A percentile compares a stretch with the other conserved stretches of the same genome.
Evolutionary conservation across 2,113 vertebrate species (phyloP).

Genomic region (Balaenoptera acutorostrata): DNA sequence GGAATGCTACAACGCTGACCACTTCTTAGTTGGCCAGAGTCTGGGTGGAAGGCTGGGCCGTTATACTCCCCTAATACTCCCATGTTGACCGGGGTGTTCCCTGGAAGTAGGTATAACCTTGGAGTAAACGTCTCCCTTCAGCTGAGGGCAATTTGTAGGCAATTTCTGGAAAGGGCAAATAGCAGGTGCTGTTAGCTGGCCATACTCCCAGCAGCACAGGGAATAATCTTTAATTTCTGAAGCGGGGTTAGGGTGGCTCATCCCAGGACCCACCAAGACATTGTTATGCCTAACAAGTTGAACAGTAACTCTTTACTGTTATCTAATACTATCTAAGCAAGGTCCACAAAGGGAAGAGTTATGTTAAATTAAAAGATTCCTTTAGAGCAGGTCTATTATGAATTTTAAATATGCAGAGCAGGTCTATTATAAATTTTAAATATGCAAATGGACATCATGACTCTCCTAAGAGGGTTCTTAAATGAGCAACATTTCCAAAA

Average conservation of each 20-base stretch:
- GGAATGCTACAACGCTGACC: not conserved
- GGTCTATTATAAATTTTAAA: not conserved
- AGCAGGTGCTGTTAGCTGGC: not conserved
- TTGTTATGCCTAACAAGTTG: not conserved
- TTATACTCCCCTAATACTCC: not conserved
- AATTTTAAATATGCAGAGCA: not conserved
- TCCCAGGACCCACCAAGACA: not conserved
- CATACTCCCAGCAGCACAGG: not conserved
- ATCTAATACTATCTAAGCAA: not conserved
- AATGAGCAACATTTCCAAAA: not conserved
- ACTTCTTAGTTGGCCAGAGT: not conserved
- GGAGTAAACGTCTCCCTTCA: not conserved
- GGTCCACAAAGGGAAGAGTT: not conserved
- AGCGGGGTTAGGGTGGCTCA: no score
- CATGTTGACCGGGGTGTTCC: fast-evolving
- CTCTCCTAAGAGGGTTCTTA: not conserved
- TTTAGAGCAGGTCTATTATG: not conserved
- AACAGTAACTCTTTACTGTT: not conserved
- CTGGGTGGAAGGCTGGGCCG: not conserved
- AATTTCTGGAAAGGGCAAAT: not conserved
- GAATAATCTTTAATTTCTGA: not conserved
- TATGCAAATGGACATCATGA: not conserved
- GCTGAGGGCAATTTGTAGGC: not conserved
- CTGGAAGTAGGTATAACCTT: not conserved
- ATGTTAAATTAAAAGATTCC: not conserved